Evolutionary conservation across 2,888 invertebrate genomes (phyloP), one percentile per base, ranked within the genome.

Genomic region (Sinhomidia bicolor): DNA sequence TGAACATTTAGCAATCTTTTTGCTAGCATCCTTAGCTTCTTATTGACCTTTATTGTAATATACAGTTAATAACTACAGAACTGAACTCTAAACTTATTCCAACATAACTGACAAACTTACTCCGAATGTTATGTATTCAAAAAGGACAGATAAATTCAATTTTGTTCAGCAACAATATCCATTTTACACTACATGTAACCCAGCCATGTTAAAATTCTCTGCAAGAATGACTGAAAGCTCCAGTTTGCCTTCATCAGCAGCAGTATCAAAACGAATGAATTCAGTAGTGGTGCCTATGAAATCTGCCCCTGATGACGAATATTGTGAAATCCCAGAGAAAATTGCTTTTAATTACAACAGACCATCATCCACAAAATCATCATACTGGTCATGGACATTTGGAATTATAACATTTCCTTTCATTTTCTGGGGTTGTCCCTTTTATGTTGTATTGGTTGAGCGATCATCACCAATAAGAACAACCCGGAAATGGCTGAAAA

Each of bases 321-420:
- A 54, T 17, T 44, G 29, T 60, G 74, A 74, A 74, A 26, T 78
- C 10, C 54, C 54, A 29, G 78, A 54, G 0, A 32, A 51, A 32
- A 12, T 29, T n/a, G n/a, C n/a, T 0, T 29, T 6, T 29, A 51
- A 47, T 12, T 5, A 47, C 76, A 32, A 14, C 26, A 47, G 10
- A 76, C 1, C 26, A 14, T 2, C 57, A 41, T 20, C 54, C n/a
- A 26, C 68, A 29, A 17, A 47, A 0, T 60, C 81, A 54, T 60
- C 57, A 10, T 90, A 89, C 54, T 91, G 91, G 91, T 89, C 85
- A 17, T 76, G 85, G 83, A 90, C 89, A 17, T 90, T 90, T 80
- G 23, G 82, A 6, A 2, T 91, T 0, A 76, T 74, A 0, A 79
- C 88, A 4, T 54, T 89, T 29, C 91, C 91, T 7, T 91, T 91